A percentile compares a stretch with the other conserved stretches of the same genome.
phyloP scores from a whole-genome alignment of 2,888 invertebrate species.

The Caenorhabditis doughertyi region DNA sequence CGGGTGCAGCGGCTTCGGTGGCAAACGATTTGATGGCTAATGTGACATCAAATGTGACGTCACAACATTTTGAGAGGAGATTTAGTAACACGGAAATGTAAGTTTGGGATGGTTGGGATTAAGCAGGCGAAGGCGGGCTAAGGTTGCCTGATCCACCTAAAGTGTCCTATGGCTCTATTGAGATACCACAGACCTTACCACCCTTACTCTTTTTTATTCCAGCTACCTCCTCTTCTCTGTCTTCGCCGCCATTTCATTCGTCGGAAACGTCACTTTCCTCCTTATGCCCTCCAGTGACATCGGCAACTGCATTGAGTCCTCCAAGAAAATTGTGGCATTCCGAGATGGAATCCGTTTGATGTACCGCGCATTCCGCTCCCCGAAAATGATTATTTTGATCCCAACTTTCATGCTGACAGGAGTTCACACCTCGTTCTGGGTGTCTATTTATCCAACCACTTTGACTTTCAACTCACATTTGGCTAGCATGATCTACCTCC shows the following conservation, averaged over 20 bases:
- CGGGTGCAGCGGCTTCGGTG: background rate
- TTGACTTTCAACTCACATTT: conserved; percentile 69
- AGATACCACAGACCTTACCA: no score
- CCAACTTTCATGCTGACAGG: conserved; percentile 58
- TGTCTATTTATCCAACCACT: conserved; percentile 72
- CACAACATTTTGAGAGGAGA: conserved; percentile 47
- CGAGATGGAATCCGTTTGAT: conserved; percentile 54
- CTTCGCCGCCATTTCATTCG: conserved; percentile 65
- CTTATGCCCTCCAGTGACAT: conserved; percentile 67
- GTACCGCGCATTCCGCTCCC: conserved; percentile 59
- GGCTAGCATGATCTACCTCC: conserved; percentile 63
- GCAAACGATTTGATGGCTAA: conserved; percentile 19
- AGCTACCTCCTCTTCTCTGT: conserved; percentile 68
- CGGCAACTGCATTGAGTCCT: conserved; percentile 68
- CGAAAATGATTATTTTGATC: conserved; percentile 62
- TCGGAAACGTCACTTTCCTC: conserved; percentile 67
- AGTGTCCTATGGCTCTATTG: no score
- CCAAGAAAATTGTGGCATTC: conserved; percentile 59
- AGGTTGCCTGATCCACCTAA: no score
- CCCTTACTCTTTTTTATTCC: background rate
- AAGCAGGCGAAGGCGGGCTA: no score
- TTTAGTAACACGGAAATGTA: conserved; percentile 67
- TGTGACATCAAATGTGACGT: background rate
- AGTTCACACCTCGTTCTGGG: conserved; percentile 69
- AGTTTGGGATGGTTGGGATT: no score